A percentile compares a stretch with the other conserved stretches of the same genome.
Conservation (phyloP, 2,113 vertebrate species). For the Hemiprocne comata region DNA sequence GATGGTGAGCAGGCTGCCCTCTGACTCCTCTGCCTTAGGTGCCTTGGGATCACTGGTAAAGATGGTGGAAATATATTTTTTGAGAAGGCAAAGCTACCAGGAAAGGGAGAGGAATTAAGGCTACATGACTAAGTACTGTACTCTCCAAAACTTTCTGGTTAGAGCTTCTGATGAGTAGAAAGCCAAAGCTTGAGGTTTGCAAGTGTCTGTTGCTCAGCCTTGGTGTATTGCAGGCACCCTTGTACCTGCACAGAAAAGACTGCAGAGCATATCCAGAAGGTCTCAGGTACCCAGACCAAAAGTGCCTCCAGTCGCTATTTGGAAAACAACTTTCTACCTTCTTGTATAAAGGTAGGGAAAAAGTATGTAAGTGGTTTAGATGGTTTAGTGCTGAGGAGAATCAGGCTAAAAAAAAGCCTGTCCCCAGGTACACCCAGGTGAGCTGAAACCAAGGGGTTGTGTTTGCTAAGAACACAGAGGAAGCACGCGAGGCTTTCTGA, state of each 20-base stretch:
- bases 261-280: neutral
- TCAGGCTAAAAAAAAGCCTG: neutral
- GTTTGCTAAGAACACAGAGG: neutral
- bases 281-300: neutral
- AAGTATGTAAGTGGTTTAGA: rapidly evolving
- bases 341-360: neutral
- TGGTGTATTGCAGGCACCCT: neutral
- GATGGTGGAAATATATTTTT: neutral
- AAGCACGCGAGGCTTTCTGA: neutral
- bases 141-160: neutral
- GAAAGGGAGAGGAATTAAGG: neutral
- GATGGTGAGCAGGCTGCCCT: neutral
- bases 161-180: neutral
- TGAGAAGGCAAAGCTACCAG: neutral
- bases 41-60: neutral
- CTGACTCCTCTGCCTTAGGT: neutral
- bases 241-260: neutral
- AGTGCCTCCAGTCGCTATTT: neutral
- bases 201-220: neutral
- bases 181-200: neutral
- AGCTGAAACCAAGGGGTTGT: neutral
- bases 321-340: neutral
- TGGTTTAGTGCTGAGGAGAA: neutral
- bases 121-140: neutral
- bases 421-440: neutral